phyloP scores from a whole-genome alignment of 2,888 invertebrate species.

The Nymphalis urticae region DNA sequence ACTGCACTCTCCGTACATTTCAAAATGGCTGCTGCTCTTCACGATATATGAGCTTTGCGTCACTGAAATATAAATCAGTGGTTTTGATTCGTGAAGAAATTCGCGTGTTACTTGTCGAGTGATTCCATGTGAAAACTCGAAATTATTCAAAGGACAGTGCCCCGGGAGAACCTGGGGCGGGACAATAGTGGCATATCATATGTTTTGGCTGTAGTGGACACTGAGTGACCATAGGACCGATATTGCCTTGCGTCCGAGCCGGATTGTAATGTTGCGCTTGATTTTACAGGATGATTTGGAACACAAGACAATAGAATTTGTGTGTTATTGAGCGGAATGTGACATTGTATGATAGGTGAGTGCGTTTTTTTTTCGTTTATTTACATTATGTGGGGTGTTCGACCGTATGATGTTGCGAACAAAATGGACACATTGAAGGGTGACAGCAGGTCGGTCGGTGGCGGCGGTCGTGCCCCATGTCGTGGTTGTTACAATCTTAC shows the following conservation, averaged over 20 bases:
- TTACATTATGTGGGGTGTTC: constrained; percentile 69
- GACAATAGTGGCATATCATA: constrained; percentile 77
- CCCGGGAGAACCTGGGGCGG: constrained; percentile 61
- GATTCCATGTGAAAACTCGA: constrained; percentile 66
- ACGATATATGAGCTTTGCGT: constrained; percentile 83
- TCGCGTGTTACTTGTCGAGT: constrained; percentile 68
- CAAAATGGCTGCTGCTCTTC: constrained; percentile 83
- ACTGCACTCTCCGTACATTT: constrained; percentile 82
- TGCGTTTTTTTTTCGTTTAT: constrained; percentile 68
- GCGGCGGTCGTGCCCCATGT: constrained; percentile 54
- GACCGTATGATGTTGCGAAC: constrained; percentile 60
- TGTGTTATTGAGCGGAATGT: constrained; percentile 81
- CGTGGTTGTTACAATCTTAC: constrained; percentile 48
- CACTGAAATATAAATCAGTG: constrained; percentile 81
- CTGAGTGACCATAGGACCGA: constrained; percentile 75
- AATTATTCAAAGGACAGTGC: constrained; percentile 61
- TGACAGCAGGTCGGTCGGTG: constrained; percentile 62
- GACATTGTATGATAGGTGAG: constrained; percentile 81
- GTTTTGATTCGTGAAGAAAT: constrained; percentile 68
- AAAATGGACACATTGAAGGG: constrained; percentile 70
- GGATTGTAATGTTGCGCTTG: constrained; percentile 77
- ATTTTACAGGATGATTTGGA: constrained; percentile 77
- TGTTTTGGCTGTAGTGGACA: constrained; percentile 79
- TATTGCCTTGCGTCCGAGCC: constrained; percentile 78
- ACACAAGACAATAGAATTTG: constrained; percentile 73